Evolutionary conservation across 2,797 vertebrate genomes (phyloP), one percentile per base, ranked within the genome.

Genomic region (Enoplosus armatus): DNA sequence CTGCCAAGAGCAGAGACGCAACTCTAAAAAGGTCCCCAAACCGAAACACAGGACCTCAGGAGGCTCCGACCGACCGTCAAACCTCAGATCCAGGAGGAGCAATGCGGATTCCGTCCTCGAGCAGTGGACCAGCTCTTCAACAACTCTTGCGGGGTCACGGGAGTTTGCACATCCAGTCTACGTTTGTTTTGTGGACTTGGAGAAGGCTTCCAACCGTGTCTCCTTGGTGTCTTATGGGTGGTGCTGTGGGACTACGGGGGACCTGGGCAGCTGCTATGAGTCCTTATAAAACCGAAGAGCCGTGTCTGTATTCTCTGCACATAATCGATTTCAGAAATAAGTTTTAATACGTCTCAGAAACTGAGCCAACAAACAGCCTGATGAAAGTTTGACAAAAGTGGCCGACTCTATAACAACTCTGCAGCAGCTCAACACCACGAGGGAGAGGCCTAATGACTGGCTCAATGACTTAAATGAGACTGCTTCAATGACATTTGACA

Each of bases 401-500:
- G 3, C 1, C 9, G 12, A 26, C 16, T 35, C 20, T 20, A 2
- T 1, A 48, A 50, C 43, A 70, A 2, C 5, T 47, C 8, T 69
- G 67, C 39, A 24, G 51, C 41, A 22, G 54, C 47, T 75, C 31
- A 26, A 55, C 35, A 59, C 39, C 37, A 53, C 66, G 27, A 18
- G 33, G 12, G 5, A 43, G 27, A 53, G 33, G 29, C 12, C 29
- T 53, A 31, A 67, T 39, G 66, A 51, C 35, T 16, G 16, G 53
- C 24, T 72, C 72, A 84, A 48, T 53, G 55, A 55, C 41, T 67
- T n/a, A 60, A 66, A 60, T 18, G 16, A 63, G 24, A 48, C 43
- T 5, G 31, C 66, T 63, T n/a, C 1, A 51, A 66, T 41, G 7
- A 56, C 68, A 37, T 67, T 27, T 77, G 70, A 74, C 47, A 41